Base-by-base conservation (phyloP, 2,113 vertebrate genomes). In the Pollachius pollachius region DNA sequence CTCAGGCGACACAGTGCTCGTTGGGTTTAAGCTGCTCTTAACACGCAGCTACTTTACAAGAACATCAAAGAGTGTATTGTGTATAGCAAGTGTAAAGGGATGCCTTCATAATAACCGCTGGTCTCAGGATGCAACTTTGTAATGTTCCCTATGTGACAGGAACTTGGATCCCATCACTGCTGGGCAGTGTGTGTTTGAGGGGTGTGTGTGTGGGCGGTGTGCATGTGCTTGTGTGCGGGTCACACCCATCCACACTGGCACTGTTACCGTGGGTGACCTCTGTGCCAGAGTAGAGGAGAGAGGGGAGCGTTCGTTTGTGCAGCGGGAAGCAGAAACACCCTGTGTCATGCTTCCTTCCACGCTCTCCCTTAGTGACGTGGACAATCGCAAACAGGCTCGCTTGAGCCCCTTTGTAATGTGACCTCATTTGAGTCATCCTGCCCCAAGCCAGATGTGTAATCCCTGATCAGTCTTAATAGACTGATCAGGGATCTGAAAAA, bases 161-260 rank as follows among this genome's bases (percentile, higher is more conserved):
- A 77, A 52, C 23, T 41, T 23, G 67, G 15, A 77, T 68, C 75
- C 67, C 30, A 17, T 63, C 19, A 66, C 41, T 57, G 16, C 52
- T 73, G 59, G 73, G 62, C 68, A 81, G 69, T 67, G 70, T 60
- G 17, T 12, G 25, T 76, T 64, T 15, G 64, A 78, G 74, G 63
- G 68, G 61, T 30, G 61, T 62, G 23, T 56, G 58, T 62, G 68
- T 62, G 54, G 25, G 52, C 21, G 27, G 18, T 30, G 25, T 58
- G 62, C 61, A 64, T 78, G 41, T 23, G 60, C 59, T 48, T 27
- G 69, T 76, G 74, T 79, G 63, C 27, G 19, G 11, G 48, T 12
- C 82, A 80, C 81, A 75, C 76, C 81, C 84, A 75, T 71, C 37
- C 65, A 73, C 81, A 72, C 30, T 68, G 71, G 56, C 67, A 69